Conservation (phyloP, 1,140 invertebrate genomes). For the Alviniconcha marisindica region DNA sequence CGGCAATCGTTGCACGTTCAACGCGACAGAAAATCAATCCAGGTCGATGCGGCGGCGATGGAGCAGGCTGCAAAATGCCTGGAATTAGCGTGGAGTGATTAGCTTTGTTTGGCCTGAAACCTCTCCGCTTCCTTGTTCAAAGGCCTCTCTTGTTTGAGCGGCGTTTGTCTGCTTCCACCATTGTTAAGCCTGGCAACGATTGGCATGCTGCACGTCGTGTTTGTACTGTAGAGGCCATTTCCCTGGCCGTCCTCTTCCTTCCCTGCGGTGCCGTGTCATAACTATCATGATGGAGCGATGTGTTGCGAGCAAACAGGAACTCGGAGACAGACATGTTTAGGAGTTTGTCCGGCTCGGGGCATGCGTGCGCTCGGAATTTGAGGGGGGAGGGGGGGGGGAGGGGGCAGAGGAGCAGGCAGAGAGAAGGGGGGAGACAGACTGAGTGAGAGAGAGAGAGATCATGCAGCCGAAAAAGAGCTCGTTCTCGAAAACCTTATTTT, state of each 20-base stretch:
- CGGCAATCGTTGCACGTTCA: constrained; percentile 31
- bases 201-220: not conserved
- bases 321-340: not conserved
- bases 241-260: not conserved
- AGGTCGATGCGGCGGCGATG: constrained; percentile 31
- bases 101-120: constrained; percentile 40
- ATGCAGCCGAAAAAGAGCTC: too few species aligned
- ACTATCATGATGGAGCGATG: constrained; percentile 7
- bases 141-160: not conserved
- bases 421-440: too few species aligned
- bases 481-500: too few species aligned
- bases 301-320: not conserved
- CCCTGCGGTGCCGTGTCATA: constrained; percentile 2
- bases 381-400: not conserved
- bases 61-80: not conserved
- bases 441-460: too few species aligned
- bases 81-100: constrained; percentile 37
- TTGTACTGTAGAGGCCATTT: not conserved
- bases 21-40: constrained; percentile 36
- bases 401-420: not conserved
- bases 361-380: not conserved
- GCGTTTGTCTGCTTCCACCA: constrained; percentile 13
- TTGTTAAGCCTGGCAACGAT: too few species aligned
- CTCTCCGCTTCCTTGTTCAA: not conserved
- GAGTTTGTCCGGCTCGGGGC: not conserved